A percentile compares a stretch with the other conserved stretches of the same genome.
These are phyloP conservation scores for Laterallus jamaicensis DNA, from an alignment of 2,113 vertebrate genomes.

Conservation along the genomic window DNA sequence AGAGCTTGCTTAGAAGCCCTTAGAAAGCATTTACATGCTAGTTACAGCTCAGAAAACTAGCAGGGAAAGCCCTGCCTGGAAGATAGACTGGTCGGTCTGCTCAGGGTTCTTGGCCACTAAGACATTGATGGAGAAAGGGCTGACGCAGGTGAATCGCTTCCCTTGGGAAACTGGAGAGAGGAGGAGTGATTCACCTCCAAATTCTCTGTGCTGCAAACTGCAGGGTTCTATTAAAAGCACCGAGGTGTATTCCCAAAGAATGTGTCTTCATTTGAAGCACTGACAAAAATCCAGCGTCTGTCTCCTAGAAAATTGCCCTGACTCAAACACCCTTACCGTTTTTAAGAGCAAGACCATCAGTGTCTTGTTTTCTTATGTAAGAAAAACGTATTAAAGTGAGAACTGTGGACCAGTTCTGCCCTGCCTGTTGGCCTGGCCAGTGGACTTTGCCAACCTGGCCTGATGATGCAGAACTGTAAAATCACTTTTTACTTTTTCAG, in stretches of 20 bases:
- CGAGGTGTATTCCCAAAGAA: background rate
- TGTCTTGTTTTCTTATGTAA: background rate
- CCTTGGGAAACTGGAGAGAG: background rate
- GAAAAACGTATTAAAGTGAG: background rate
- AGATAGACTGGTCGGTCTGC: background rate
- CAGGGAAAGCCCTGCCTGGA: background rate
- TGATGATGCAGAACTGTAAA: background rate
- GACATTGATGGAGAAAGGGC: background rate
- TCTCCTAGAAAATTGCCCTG: background rate
- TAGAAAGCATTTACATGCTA: background rate
- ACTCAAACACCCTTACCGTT: background rate
- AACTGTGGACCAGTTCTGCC: background rate
- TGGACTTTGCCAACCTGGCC: background rate
- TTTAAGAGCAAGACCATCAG: background rate
- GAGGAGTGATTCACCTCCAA: background rate
- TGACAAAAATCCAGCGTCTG: background rate
- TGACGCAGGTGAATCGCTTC: background rate
- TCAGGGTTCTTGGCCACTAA: background rate
- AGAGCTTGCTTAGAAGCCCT: background rate
- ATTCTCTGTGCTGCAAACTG: background rate
- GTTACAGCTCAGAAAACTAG: background rate
- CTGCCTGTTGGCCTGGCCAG: background rate
- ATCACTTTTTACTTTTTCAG: background rate
- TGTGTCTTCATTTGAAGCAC: background rate
- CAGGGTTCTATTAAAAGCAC: background rate